Evolutionary conservation across 2,113 vertebrate species (phyloP).

Genomic region (Cnemophilus loriae): DNA sequence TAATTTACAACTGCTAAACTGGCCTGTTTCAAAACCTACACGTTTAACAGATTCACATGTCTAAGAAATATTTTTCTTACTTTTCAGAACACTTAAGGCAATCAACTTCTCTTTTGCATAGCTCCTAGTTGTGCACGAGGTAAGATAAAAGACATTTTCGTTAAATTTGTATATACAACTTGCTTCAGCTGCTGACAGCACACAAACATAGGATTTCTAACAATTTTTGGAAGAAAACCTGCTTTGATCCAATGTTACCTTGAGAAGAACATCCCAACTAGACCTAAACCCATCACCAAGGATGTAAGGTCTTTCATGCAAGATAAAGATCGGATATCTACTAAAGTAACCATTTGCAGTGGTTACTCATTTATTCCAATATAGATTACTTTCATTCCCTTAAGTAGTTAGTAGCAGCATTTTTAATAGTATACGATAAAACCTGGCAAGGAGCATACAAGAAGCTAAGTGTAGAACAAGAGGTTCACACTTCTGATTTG

Average conservation of each 20-base stretch:
- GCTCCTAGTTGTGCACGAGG: not conserved
- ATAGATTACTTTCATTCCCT: not conserved
- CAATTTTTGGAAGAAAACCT: not conserved
- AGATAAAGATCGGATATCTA: not conserved
- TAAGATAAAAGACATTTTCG: not conserved
- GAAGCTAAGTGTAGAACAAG: not conserved
- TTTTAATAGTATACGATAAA: not conserved
- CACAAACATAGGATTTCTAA: not conserved
- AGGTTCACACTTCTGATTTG: not conserved
- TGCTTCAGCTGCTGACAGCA: not conserved
- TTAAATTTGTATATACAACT: not conserved
- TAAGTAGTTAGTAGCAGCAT: not conserved
- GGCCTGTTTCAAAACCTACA: not conserved
- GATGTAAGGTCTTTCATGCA: not conserved
- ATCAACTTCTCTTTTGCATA: not conserved
- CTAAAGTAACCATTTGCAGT: not conserved
- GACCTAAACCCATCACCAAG: not conserved
- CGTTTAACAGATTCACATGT: not conserved
- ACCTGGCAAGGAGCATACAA: not conserved
- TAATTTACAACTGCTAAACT: not conserved
- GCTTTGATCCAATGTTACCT: not conserved
- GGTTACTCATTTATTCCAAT: not conserved
- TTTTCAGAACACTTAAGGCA: not conserved
- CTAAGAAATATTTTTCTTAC: not conserved
- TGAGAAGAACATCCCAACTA: not conserved